phyloP scores from a whole-genome alignment of 1,140 invertebrate species.

The Trinorchestia longiramus region DNA sequence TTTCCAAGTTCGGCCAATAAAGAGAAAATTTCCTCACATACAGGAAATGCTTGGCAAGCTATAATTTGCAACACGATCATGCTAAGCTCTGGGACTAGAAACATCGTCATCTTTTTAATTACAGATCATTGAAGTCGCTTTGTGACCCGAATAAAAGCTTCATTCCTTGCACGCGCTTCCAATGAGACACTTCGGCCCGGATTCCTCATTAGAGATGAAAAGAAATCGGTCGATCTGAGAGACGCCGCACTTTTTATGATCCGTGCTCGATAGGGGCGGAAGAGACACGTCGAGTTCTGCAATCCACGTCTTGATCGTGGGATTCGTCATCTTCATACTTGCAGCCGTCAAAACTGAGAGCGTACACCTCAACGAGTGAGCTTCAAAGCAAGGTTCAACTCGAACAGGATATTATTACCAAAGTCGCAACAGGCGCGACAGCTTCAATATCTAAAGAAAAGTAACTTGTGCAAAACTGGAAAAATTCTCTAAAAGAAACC shows the following conservation, averaged over 20 bases:
- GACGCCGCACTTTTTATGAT: slow-evolving; percentile 17
- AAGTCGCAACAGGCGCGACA: background rate
- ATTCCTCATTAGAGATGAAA: slow-evolving; percentile 37
- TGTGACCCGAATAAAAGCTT: slow-evolving; percentile 8
- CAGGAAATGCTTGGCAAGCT: background rate
- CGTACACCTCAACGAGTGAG: background rate
- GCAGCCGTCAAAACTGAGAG: background rate
- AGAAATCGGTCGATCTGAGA: slow-evolving; percentile 29
- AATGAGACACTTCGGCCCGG: slow-evolving; percentile 25
- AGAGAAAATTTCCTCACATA: background rate
- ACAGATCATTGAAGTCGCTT: slow-evolving; percentile 3
- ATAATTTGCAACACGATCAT: background rate
- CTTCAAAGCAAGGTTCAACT: background rate
- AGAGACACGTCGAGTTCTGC: background rate
- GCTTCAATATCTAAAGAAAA: background rate
- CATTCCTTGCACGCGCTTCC: slow-evolving; percentile 28
- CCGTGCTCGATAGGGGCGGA: slow-evolving; percentile 12
- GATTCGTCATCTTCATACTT: background rate
- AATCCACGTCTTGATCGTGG: slow-evolving; percentile 48
- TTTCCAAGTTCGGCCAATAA: background rate
- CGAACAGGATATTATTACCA: background rate
- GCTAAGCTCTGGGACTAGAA: background rate
- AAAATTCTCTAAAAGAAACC: too few species aligned
- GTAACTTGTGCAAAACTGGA: background rate
- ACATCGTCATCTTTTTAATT: background rate